Conservation (phyloP, 2,888 invertebrate genomes). For the Campaea margaritaria region DNA sequence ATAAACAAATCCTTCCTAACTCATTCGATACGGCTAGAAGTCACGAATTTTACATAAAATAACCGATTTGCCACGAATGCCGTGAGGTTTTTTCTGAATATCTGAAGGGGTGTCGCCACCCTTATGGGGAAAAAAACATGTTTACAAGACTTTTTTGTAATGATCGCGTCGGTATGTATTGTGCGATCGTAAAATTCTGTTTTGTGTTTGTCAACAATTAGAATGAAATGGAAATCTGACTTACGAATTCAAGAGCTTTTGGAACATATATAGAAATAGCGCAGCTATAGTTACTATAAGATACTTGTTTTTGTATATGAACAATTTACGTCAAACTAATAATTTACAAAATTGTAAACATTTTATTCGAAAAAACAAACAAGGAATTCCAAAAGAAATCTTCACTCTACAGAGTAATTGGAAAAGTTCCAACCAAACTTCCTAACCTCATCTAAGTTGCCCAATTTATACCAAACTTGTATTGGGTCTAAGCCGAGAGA, state of each 20-base stretch:
- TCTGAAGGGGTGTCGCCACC: constrained; percentile 65
- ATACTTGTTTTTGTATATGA: no score
- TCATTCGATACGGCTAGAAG: constrained; percentile 82
- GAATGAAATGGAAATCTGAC: constrained; percentile 25
- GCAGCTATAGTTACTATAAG: no score
- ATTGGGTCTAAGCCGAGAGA: constrained; percentile 58
- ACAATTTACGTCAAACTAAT: no score
- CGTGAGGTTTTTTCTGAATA: constrained; percentile 69
- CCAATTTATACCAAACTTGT: constrained; percentile 57
- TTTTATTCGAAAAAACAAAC: background rate
- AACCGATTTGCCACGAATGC: constrained; percentile 80
- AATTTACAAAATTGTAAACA: no score
- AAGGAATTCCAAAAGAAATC: background rate
- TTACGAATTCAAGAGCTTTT: background rate
- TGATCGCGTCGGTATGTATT: constrained; percentile 39
- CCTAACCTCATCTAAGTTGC: constrained; percentile 67
- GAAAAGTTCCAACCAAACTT: constrained; percentile 63
- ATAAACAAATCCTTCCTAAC: constrained; percentile 83
- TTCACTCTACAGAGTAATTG: constrained; percentile 47
- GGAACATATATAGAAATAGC: no score
- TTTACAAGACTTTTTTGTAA: constrained; percentile 74
- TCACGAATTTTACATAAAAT: constrained; percentile 86
- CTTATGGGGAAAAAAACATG: constrained; percentile 72
- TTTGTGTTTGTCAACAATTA: constrained; percentile 70
- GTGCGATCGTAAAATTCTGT: constrained; percentile 66